Base-by-base conservation (phyloP, 2,113 vertebrate genomes). In the Pampusana beccarii region DNA sequence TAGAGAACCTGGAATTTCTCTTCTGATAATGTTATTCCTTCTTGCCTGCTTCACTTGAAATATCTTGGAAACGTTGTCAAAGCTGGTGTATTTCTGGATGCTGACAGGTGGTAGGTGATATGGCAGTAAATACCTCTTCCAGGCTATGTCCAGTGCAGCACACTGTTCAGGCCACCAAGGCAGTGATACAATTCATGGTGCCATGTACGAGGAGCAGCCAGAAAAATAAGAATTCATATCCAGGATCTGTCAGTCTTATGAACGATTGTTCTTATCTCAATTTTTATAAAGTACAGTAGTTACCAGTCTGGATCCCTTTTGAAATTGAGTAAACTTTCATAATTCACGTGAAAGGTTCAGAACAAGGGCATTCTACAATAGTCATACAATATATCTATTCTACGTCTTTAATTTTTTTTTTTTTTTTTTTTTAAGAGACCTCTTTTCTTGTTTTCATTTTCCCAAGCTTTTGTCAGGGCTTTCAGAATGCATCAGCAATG, bases 401-500 rank as follows among this genome's bases (percentile, higher is more conserved):
- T 60, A 46, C 56, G 53, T 58, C 38, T 94, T 88, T 67, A 91
- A 16, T 16, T 42, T 50, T 23, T 50, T 50, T 50, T 51, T 51
- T 51, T 51, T 51, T 50, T 50, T 50, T 50, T 50, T n/a, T n/a
- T n/a, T n/a, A 50, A 28, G 21, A 44, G n/a, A 64, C 40, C 44
- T 87, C 64, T 94, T 54, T 78, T 74, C 16, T 51, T 74, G 50
- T 88, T 97, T 96, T 86, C 58, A 77, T 94, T 97, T 95, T 93
- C 74, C 83, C 66, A 94, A 93, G 94, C 73, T 94, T 97, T 96
- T 97, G 94, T 96, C 95, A 90, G 85, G 67, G 88, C 97, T 97
- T 98, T 98, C 98, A 97, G 61, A 97, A 96, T 90, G n/a, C 80
- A 98, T 98, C 97, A 98, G 60, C 88, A 97, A 93, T 93, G 50